Base-by-base conservation (phyloP, 2,113 vertebrate species). In the Echinops telfairi region DNA sequence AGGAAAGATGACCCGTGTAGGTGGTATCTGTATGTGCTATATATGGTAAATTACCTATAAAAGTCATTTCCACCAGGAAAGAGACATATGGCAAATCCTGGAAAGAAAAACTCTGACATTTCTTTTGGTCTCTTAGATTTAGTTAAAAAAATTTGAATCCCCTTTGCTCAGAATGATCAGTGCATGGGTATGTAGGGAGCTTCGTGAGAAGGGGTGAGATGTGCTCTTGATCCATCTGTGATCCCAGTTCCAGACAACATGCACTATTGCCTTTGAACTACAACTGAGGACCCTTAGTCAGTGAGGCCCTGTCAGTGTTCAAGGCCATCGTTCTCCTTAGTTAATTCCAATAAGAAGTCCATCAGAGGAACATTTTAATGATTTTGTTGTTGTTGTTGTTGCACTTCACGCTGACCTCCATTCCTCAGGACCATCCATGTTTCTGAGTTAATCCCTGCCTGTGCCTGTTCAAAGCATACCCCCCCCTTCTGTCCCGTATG, bases 51-150 rank as follows among this genome's bases (percentile, higher is more conserved):
- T 95, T 83, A 58, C 80, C 92, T 96, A 91, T 95, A 92, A 95
- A 96, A 94, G 88, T 86, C 94, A 90, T 29, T 80, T n/a, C 43
- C 94, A 80, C 84, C 71, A 92, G 53, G 77, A 80, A 94, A 94
- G 78, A 91, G 86, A 94, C 96, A 96, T 93, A 96, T 93, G 95
- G 95, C 71, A 95, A 88, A 90, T 89, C 80, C 95, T 88, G n/a
- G 86, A 94, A 96, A 95, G 93, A 96, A 96, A 53, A 92, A 83
- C 70, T 68, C n/a, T 92, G 71, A 96, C 53, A 86, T 79, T 81
- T 90, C 43, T 85, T 84, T 91, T 84, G 93, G 81, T 79, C 73
- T 94, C 57, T 77, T 77, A 77, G 62, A 11, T 62, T 93, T 91
- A 91, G 68, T 91, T 90, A 92, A 75, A 89, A 89, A n/a, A 53